A percentile compares a stretch with the other conserved stretches of the same genome.
Evolutionary conservation across 1,140 invertebrate genomes (phyloP).

Genomic region (Drosophila insularis): DNA sequence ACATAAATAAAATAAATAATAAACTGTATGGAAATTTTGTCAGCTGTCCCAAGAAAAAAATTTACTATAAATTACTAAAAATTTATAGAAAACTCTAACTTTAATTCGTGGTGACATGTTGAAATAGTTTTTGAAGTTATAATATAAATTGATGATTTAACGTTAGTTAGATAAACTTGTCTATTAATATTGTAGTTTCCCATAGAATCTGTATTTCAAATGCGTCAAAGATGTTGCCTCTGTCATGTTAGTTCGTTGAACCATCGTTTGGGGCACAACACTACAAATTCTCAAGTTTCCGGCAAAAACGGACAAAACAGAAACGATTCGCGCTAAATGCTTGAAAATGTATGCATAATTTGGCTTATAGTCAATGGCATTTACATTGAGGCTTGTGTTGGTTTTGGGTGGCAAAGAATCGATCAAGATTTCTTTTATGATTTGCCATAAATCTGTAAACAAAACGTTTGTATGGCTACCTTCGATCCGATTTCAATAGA

Average conservation of each 20-base stretch:
- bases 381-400: slow-evolving; percentile 44
- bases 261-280: not conserved
- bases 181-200: too few relatives aligned
- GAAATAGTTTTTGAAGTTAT: too few relatives aligned
- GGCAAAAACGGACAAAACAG: not conserved
- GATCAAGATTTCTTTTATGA: slow-evolving; percentile 44
- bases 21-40: too few relatives aligned
- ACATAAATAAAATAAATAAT: too few relatives aligned
- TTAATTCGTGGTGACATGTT: too few relatives aligned
- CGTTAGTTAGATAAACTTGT: too few relatives aligned
- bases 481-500: slow-evolving; percentile 62
- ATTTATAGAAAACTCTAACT: too few relatives aligned
- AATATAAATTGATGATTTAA: too few relatives aligned
- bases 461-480: slow-evolving; percentile 22
- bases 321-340: slow-evolving; percentile 41
- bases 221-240: not conserved
- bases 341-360: slow-evolving; percentile 62
- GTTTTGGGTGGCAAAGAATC: slow-evolving; percentile 59
- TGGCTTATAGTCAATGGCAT: slow-evolving; percentile 43
- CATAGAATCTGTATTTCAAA: not conserved
- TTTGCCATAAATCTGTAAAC: slow-evolving; percentile 44
- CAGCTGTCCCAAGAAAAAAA: too few relatives aligned
- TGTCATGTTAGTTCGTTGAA: not conserved
- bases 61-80: too few relatives aligned
- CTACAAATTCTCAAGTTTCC: not conserved